phyloP scores from a whole-genome alignment of 2,113 vertebrate genomes.

The Atrichornis clamosus region DNA sequence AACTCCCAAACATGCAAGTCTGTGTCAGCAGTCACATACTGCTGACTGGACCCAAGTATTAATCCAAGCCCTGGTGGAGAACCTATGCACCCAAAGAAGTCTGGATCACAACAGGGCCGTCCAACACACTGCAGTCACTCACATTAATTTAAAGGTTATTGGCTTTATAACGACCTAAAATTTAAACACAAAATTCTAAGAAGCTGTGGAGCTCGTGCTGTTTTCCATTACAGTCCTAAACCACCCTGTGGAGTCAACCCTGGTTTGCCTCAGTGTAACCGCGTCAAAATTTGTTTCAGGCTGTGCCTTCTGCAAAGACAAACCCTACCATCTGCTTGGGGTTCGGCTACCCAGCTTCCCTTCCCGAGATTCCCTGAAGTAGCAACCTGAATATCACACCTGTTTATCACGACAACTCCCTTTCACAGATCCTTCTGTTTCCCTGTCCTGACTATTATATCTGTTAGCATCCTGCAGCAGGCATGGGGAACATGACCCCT shows the following conservation, averaged over 20 bases:
- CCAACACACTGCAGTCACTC: background rate
- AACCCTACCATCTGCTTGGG: slow-evolving; percentile 41
- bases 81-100: background rate
- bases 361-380: slow-evolving; percentile 25
- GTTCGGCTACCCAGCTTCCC: slow-evolving; percentile 1
- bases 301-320: slow-evolving; percentile 14
- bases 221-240: background rate
- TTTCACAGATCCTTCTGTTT: slow-evolving; percentile 43
- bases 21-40: background rate
- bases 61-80: background rate
- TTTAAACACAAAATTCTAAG: background rate
- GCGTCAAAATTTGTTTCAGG: background rate
- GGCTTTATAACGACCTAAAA: background rate
- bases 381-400: slow-evolving; percentile 56
- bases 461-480: slow-evolving; percentile 20
- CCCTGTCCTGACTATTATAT: slow-evolving; percentile 44
- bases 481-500: slow-evolving; percentile 12
- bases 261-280: background rate
- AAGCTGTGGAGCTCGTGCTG: background rate
- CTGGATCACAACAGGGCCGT: background rate
- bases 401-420: slow-evolving; percentile 60
- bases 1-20: background rate
- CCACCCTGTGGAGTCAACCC: background rate
- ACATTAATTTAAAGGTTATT: background rate
- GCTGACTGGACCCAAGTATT: background rate